These are phyloP conservation scores for Tragelaphus scriptus DNA, from an alignment of 2,113 vertebrate species.

Conservation along the genomic window DNA sequence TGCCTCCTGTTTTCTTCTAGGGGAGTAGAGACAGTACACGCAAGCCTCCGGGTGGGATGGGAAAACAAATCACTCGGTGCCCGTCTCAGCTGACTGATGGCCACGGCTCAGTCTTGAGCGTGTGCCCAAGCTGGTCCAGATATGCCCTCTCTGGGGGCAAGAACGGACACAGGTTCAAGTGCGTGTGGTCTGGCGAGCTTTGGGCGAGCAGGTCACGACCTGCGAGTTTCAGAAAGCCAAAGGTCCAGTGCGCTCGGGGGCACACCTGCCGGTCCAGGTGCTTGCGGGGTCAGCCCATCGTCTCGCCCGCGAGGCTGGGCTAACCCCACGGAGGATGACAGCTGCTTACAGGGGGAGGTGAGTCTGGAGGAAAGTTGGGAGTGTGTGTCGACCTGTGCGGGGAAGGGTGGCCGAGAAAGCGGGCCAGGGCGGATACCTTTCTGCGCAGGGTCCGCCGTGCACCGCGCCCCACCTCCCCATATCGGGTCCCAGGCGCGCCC, in stretches of 20 bases:
- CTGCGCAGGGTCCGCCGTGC: neutral
- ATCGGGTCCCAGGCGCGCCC: neutral
- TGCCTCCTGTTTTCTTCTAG: neutral
- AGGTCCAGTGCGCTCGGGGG: neutral
- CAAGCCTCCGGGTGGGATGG: neutral
- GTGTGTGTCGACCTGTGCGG: neutral
- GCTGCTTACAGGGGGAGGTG: neutral
- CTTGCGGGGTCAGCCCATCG: neutral
- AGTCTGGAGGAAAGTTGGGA: neutral
- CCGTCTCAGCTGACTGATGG: neutral
- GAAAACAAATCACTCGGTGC: neutral
- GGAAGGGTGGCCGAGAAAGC: neutral
- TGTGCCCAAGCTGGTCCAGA: neutral
- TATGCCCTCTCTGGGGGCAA: neutral
- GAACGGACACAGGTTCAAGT: neutral
- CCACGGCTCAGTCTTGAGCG: neutral
- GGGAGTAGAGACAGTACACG: neutral
- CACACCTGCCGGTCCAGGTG: slow-evolving; percentile 6
- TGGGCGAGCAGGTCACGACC: neutral
- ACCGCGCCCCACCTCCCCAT: neutral
- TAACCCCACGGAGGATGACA: neutral
- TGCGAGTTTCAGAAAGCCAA: neutral
- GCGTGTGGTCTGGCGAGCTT: neutral
- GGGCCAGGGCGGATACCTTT: neutral
- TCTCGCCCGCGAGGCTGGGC: neutral